A percentile compares a stretch with the other conserved stretches of the same genome.
phyloP scores from a whole-genome alignment of 1,140 invertebrate genomes.

The Himalopsyche phryganea region DNA sequence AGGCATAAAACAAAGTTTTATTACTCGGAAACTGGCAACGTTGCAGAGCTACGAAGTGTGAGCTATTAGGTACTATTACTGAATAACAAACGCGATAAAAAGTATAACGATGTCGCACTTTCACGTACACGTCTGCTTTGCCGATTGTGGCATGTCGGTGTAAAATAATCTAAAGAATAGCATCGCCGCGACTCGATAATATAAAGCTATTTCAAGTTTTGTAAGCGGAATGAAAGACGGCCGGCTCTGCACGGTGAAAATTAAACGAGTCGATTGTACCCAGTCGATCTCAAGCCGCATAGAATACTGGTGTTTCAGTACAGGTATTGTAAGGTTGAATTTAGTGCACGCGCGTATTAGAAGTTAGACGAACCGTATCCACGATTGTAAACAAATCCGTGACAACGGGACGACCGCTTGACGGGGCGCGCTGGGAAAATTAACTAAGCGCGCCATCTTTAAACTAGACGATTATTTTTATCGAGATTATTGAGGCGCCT shows the following conservation, averaged over 20 bases:
- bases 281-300: background rate
- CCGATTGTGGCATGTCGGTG: slow-evolving; percentile 12
- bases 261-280: slow-evolving; percentile 3
- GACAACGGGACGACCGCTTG: background rate
- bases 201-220: slow-evolving; percentile 14
- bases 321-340: slow-evolving; percentile 7
- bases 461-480: too few relatives aligned
- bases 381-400: slow-evolving; percentile 20
- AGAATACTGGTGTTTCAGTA: background rate
- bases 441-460: too few relatives aligned
- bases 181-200: slow-evolving; percentile 12
- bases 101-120: slow-evolving; percentile 20
- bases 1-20: background rate
- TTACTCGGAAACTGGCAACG: background rate
- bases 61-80: background rate
- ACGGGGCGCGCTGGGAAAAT: background rate
- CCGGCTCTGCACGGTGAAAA: background rate
- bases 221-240: slow-evolving; percentile 3
- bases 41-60: background rate
- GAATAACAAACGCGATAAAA: slow-evolving; percentile 4
- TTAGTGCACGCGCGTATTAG: slow-evolving; percentile 4
- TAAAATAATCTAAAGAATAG: slow-evolving; percentile 3
- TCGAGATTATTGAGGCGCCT: too few relatives aligned
- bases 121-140: slow-evolving; percentile 17
- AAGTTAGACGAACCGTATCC: slow-evolving; percentile 9